A percentile compares a stretch with the other conserved stretches of the same genome.
These are phyloP conservation scores for Linnaemya vulpina DNA, from an alignment of 2,888 invertebrate species.

Conservation along the genomic window DNA sequence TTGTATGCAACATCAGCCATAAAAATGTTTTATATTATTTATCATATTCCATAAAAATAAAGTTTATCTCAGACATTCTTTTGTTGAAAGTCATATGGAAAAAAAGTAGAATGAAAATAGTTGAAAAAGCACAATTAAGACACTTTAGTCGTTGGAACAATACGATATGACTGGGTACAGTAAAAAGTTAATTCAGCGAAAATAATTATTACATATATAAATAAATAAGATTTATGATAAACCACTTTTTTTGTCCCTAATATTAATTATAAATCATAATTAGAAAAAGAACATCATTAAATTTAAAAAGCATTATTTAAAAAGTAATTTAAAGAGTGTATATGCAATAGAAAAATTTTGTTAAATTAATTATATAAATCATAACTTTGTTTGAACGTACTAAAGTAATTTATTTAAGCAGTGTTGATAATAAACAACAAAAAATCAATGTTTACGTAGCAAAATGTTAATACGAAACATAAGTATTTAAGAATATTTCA, in stretches of 20 bases:
- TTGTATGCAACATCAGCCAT: conserved; percentile 57
- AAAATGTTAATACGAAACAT: background rate
- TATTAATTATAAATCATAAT: background rate
- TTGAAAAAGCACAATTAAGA: conserved; percentile 18
- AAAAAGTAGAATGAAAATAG: background rate
- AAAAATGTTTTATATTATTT: conserved; percentile 64
- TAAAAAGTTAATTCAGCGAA: conserved; percentile 14
- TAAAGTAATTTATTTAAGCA: background rate
- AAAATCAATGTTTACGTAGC: background rate
- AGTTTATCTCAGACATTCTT: conserved; percentile 9
- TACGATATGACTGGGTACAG: conserved; percentile 2
- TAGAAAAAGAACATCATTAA: background rate
- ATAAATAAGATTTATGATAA: background rate
- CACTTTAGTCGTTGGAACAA: conserved; percentile 10
- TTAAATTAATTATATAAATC: background rate
- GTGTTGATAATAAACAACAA: background rate
- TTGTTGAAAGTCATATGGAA: conserved; percentile 17
- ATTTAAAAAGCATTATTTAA: background rate
- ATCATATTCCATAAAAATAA: conserved; percentile 49
- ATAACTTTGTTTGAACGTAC: background rate
- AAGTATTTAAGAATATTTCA: background rate
- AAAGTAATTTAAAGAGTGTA: background rate
- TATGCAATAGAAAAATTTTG: background rate
- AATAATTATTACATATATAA: background rate
- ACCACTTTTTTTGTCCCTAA: background rate